phyloP scores from a whole-genome alignment of 2,797 vertebrate species.

The Microchirus variegatus region DNA sequence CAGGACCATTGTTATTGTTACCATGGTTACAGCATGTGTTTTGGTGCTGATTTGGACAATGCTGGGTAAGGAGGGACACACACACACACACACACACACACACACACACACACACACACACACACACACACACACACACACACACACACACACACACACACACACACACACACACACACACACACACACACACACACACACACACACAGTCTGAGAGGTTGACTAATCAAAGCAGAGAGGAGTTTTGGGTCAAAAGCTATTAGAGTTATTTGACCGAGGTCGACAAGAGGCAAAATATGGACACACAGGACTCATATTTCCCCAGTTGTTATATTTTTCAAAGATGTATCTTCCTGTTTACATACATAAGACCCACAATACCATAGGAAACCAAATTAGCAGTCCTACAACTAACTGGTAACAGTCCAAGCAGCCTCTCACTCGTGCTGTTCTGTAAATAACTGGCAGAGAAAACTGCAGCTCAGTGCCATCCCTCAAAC shows the following conservation, averaged over 20 bases:
- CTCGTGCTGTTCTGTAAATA: slow-evolving; percentile 1
- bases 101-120: no score
- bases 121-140: no score
- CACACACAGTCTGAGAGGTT: neutral
- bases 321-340: neutral
- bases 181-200: no score
- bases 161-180: no score
- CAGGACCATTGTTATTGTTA: neutral
- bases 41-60: neutral
- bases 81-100: no score
- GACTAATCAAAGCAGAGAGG: neutral
- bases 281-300: neutral
- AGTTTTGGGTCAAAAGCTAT: neutral
- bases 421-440: neutral
- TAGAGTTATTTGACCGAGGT: neutral
- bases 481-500: slow-evolving; percentile 3
- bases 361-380: neutral
- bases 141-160: no score
- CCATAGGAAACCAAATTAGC: neutral
- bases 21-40: neutral
- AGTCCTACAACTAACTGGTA: neutral
- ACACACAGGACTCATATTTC: no score
- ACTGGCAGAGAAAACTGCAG: slow-evolving; percentile 17
- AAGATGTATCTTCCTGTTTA: neutral
- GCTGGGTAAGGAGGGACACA: no score